A percentile compares a stretch with the other conserved stretches of the same genome.
phyloP scores from a whole-genome alignment of 2,888 invertebrate genomes.

The Meiosimyza decipiens region DNA sequence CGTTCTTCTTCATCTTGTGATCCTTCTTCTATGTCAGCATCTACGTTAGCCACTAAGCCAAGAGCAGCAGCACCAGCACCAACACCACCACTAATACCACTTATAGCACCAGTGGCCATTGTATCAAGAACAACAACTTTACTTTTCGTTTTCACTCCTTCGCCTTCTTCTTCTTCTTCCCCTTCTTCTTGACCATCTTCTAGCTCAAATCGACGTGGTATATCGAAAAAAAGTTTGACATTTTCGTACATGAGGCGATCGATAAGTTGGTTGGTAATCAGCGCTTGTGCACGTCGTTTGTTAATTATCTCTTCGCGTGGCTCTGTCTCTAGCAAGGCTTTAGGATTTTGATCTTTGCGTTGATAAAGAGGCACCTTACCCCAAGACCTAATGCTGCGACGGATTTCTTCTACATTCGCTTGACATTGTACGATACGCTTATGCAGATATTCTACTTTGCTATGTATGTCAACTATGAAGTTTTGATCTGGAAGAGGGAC shows the following conservation, averaged over 20 bases:
- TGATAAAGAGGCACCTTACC: slow-evolving; percentile 79
- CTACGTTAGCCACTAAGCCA: background rate
- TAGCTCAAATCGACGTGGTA: slow-evolving; percentile 51
- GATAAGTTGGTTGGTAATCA: slow-evolving; percentile 71
- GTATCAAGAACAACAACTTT: background rate
- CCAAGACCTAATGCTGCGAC: slow-evolving; percentile 75
- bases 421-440: slow-evolving; percentile 76
- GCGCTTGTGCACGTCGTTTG: slow-evolving; percentile 63
- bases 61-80: background rate
- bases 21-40: slow-evolving; percentile 9
- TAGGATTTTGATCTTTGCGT: slow-evolving; percentile 75
- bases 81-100: background rate
- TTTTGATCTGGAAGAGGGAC: slow-evolving; percentile 69
- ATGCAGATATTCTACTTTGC: slow-evolving; percentile 78
- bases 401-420: slow-evolving; percentile 72
- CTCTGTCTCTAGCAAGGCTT: slow-evolving; percentile 69
- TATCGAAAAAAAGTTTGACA: slow-evolving; percentile 76
- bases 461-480: slow-evolving; percentile 77
- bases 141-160: background rate
- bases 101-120: background rate
- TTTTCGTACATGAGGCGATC: slow-evolving; percentile 73
- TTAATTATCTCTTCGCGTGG: slow-evolving; percentile 51
- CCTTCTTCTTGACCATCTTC: slow-evolving; percentile 45
- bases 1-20: slow-evolving; percentile 33
- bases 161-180: slow-evolving; percentile 36